Conservation (phyloP, 2,888 invertebrate species). For the Notodonta dromedarius region DNA sequence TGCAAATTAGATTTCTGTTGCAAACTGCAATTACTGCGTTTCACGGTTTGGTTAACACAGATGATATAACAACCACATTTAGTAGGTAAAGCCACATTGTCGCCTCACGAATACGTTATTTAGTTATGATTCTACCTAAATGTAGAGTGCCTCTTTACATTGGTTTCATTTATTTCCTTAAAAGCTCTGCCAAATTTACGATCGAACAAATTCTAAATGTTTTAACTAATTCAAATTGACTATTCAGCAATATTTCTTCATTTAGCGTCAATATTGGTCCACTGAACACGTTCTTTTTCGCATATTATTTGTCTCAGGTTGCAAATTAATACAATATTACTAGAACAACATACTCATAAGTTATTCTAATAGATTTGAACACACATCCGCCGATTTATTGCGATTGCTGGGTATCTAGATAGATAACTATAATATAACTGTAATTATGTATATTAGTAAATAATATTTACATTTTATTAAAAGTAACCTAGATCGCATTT, state of each 20-base stretch:
- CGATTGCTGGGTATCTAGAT: background rate
- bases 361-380: background rate
- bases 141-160: too few relatives aligned
- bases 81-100: too few relatives aligned
- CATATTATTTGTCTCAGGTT: background rate
- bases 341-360: background rate
- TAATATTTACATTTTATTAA: too few relatives aligned
- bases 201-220: background rate
- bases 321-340: conserved; percentile 1
- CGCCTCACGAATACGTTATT: too few relatives aligned
- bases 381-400: background rate
- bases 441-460: background rate
- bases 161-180: background rate
- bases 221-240: background rate
- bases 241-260: background rate
- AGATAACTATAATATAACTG: background rate
- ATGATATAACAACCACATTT: too few relatives aligned
- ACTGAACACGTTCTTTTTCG: background rate
- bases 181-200: background rate
- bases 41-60: too few relatives aligned
- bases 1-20: too few relatives aligned
- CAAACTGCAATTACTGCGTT: too few relatives aligned
- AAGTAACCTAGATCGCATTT: too few relatives aligned
- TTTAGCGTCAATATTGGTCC: background rate
- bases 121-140: too few relatives aligned